A percentile compares a stretch with the other conserved stretches of the same genome.
These are phyloP conservation scores for Ceyx margarethae DNA, from an alignment of 2,113 vertebrate species.

Conservation along the genomic window DNA sequence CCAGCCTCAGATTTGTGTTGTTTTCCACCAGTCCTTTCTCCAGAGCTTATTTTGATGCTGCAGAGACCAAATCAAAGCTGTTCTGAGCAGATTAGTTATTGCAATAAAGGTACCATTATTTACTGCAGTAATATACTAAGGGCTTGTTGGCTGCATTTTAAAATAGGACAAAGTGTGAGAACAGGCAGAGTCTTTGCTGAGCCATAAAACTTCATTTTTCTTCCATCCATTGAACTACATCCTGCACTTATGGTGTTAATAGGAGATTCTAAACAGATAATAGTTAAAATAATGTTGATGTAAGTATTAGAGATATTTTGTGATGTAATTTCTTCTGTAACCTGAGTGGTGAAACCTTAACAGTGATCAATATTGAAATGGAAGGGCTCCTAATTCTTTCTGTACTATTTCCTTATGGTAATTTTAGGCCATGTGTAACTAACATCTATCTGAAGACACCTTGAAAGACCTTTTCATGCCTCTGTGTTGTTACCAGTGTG, in stretches of 20 bases:
- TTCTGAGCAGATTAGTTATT: not conserved
- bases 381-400: not conserved
- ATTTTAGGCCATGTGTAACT: not conserved
- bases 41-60: not conserved
- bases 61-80: not conserved
- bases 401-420: not conserved
- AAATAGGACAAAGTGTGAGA: not conserved
- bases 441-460: accelerated
- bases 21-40: not conserved
- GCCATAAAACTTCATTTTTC: not conserved
- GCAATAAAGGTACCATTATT: not conserved
- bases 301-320: not conserved
- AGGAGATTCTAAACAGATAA: not conserved
- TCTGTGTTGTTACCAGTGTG: not conserved
- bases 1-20: not conserved
- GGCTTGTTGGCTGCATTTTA: not conserved
- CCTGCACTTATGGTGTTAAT: not conserved
- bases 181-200: not conserved
- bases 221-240: not conserved
- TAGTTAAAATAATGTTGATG: not conserved
- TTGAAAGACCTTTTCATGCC: not conserved
- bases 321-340: not conserved
- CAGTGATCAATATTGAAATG: not conserved
- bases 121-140: not conserved
- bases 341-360: not conserved